Base-by-base conservation (phyloP, 2,797 vertebrate genomes). In the Heterohyrax brucei region DNA sequence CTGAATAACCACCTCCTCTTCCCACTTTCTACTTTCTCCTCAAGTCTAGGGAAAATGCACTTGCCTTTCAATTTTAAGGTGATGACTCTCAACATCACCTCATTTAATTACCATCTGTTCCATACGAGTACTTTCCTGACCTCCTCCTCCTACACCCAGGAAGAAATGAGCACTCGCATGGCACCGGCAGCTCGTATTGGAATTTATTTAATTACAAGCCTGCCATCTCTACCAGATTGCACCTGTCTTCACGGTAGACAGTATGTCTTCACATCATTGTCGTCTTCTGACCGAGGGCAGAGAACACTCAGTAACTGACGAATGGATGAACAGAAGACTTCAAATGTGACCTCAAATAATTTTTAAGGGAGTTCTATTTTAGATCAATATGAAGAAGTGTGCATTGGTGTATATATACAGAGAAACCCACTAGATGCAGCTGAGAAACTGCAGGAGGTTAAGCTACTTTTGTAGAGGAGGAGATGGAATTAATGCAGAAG, bases 361-460 rank as follows among this genome's bases (percentile, higher is more conserved):
- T 10, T 79, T 77, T 46, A 50, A 48, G 26, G 75, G 46, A 13
- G 24, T 26, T 16, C 26, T 48, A 48, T 48, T 48, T 44, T 66
- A 46, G 39, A 10, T 79, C 56, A 50, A 18, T 39, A 46, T 16
- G 7, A 91, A 28, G 59, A 88, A 30, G 22, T 64, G 1, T 79
- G 3, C 21, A 61, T 61, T 3, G 24, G 6, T 28, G 48, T n/a
- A 1, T 26, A 19, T 3, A 50, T 10, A 21, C 0, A 33, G 18
- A 92, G 24, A 13, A 86, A 73, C 28, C 68, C 26, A 95, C 30
- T 44, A 14, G 48, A 68, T 1, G 0, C 28, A 33, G 82, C 62
- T 61, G 70, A 87, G 19, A 64, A 76, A 77, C 44, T 19, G 8
- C 24, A 28, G 75, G 30, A 62, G 10, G 12, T 66, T 81, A 39